Base-by-base conservation (phyloP, 2,113 vertebrate species). In the Anser cygnoides region DNA sequence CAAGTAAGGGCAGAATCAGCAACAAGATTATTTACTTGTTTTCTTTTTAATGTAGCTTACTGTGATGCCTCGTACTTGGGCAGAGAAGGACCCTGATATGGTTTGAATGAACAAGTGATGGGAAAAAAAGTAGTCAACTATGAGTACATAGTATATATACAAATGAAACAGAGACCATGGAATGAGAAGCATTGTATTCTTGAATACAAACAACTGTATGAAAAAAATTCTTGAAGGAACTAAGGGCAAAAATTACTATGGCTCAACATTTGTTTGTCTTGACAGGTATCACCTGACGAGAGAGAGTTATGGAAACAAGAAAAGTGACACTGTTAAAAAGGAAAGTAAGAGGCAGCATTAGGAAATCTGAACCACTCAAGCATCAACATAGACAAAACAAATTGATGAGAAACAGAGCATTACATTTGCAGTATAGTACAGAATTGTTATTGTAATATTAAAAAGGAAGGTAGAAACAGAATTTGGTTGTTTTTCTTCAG, bases 381-480 rank as follows among this genome's bases (percentile, higher is more conserved):
- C 58, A 76, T 37, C 50, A 52, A 72, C 23, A 58, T 33, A 66
- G 52, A 68, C 37, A 73, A 82, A 93, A 74, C 10, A 90, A 31
- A 44, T 0, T 39, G 35, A 93, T 54, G 35, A 76, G 50, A 81
- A 86, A 68, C 55, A 8, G 18, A 84, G 58, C 19, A 31, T 23
- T 44, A 72, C 16, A 28, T 8, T 29, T 29, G 57, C 28, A 66
- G 78, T 0, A 2, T 33, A 92, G 58, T 17, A 68, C 0, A 0
- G 22, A 86, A 81, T 52, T 86, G 23, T 59, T 87, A 83, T n/a
- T 11, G 21, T 14, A 74, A 44, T 0, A 0, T 76, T 46, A 84
- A 44, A 71, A 89, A 93, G 68, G 44, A 88, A 39, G 20, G 43
- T 4, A 86, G 33, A 81, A 94, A 80, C 39, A 76, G 35, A 83